Conservation (phyloP, 1,140 invertebrate species). For the Proctacanthus coquilletti region DNA sequence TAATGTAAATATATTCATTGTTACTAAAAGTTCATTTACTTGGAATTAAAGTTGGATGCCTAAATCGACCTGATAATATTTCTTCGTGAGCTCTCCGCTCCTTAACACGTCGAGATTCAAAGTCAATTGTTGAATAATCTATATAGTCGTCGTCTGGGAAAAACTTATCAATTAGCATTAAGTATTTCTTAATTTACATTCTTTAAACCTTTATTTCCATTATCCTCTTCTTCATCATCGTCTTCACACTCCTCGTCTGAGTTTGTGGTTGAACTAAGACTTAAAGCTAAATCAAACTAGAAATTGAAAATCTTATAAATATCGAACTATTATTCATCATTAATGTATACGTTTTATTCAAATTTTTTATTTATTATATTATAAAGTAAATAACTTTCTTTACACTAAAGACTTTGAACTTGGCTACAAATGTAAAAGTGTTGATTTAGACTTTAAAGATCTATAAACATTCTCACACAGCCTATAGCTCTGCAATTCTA, state of each 20-base stretch:
- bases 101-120: conserved; percentile 24
- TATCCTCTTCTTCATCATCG: conserved; percentile 19
- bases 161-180: neutral
- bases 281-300: neutral
- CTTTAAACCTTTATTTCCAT: no score
- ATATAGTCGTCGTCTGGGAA: conserved; percentile 23
- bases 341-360: no score
- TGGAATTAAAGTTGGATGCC: conserved; percentile 24
- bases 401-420: no score
- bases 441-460: no score
- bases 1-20: neutral
- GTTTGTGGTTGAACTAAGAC: neutral
- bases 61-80: conserved; percentile 27
- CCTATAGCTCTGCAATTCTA: no score
- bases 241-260: conserved; percentile 23
- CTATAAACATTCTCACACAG: no score
- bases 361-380: no score
- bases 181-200: no score
- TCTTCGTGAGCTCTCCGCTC: conserved; percentile 27
- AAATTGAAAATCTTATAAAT: no score
- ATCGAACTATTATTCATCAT: no score
- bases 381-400: no score
- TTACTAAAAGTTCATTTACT: conserved; percentile 11
- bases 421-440: no score
- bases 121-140: conserved; percentile 27